Evolutionary conservation across 2,113 vertebrate species (phyloP).

Genomic region (Corvus cornix): DNA sequence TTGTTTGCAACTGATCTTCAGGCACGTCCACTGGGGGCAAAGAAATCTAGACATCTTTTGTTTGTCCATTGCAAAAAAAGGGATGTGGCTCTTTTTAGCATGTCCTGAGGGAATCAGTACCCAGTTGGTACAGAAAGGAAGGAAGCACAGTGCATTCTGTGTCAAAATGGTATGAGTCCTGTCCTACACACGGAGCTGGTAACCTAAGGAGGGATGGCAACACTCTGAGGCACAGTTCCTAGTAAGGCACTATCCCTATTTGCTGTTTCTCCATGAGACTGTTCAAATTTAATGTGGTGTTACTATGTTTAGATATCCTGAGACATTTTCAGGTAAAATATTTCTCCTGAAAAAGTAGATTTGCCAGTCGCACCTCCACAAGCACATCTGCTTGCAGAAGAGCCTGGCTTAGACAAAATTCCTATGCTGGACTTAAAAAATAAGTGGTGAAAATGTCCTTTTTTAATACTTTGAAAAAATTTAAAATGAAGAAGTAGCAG

Average conservation of each 20-base stretch:
- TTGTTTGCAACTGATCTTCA: background rate
- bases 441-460: background rate
- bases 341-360: background rate
- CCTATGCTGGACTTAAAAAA: background rate
- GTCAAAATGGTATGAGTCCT: background rate
- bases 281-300: background rate
- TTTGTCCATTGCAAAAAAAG: background rate
- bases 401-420: background rate
- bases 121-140: background rate
- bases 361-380: rapidly evolving
- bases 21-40: background rate
- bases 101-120: background rate
- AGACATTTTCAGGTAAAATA: background rate
- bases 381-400: background rate
- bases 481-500: background rate
- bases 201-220: background rate
- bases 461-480: background rate
- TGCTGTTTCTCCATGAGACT: background rate
- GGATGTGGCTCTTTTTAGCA: background rate
- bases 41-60: background rate
- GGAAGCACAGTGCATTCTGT: background rate
- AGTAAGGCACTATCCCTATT: background rate
- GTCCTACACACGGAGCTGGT: background rate
- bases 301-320: background rate
- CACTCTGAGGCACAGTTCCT: background rate